These are phyloP conservation scores for Nebria ingens DNA, from an alignment of 1,140 invertebrate species.

Conservation along the genomic window DNA sequence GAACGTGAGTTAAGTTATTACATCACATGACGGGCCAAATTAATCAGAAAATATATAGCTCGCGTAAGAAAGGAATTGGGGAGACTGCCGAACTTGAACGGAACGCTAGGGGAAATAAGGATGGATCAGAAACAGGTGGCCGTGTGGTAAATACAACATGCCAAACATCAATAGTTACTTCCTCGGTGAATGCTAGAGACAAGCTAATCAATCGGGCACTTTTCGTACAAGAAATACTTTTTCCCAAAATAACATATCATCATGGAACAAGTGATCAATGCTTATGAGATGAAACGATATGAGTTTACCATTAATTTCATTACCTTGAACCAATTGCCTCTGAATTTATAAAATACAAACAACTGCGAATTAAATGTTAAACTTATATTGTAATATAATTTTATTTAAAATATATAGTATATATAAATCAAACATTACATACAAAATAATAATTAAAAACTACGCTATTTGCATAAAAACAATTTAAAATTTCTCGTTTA, in stretches of 20 bases:
- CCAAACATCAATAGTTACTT: background rate
- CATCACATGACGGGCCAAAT: constrained; percentile 18
- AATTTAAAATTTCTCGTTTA: too few species aligned
- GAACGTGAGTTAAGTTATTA: constrained; percentile 18
- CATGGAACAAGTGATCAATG: background rate
- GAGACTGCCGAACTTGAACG: constrained; percentile 13
- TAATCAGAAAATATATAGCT: constrained; percentile 19
- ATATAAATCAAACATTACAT: too few species aligned
- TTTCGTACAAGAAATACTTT: constrained; percentile 1
- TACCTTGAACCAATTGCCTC: background rate
- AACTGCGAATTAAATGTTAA: too few species aligned
- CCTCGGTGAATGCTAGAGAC: constrained; percentile 3
- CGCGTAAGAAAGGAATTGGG: constrained; percentile 13
- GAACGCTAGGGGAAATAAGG: background rate
- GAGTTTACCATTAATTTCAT: background rate
- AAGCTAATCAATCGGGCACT: constrained; percentile 7
- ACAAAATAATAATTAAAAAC: too few species aligned
- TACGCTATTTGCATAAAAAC: too few species aligned
- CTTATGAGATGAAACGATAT: constrained; percentile 2
- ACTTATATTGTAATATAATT: too few species aligned
- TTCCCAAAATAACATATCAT: background rate
- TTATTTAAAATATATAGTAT: too few species aligned
- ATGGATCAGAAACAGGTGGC: background rate
- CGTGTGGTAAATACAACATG: background rate
- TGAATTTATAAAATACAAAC: background rate